Conservation (phyloP, 1,140 invertebrate species). For the Helicoverpa zea region DNA sequence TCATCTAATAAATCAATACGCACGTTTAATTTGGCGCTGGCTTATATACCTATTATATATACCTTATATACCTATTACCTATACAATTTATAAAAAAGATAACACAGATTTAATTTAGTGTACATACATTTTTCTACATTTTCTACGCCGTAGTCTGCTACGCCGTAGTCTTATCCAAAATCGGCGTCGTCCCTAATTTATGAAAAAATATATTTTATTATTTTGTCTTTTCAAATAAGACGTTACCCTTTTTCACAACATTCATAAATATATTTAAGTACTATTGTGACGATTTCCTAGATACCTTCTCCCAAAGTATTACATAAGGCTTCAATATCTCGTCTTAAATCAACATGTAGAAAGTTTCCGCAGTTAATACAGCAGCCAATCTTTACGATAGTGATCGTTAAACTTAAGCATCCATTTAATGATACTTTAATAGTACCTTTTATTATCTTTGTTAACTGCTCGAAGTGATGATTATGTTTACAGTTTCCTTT, state of each 20-base stretch:
- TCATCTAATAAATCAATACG: conserved; percentile 23
- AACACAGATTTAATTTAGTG: too few relatives aligned
- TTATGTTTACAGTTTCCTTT: too few relatives aligned
- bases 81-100: too few relatives aligned
- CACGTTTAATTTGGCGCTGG: conserved; percentile 20
- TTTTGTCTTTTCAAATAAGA: too few relatives aligned
- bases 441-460: conserved; percentile 40
- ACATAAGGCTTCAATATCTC: conserved; percentile 16
- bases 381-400: conserved; percentile 17
- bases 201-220: too few relatives aligned
- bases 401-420: conserved; percentile 44
- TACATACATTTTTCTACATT: too few relatives aligned
- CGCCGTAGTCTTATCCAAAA: too few relatives aligned
- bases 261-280: too few relatives aligned
- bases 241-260: too few relatives aligned
- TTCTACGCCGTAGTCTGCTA: too few relatives aligned
- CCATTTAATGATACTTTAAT: conserved; percentile 26
- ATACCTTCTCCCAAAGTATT: conserved; percentile 11
- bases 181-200: too few relatives aligned
- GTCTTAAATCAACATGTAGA: neutral
- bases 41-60: neutral
- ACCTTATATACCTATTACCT: neutral
- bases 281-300: too few relatives aligned
- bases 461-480: conserved; percentile 3
- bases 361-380: conserved; percentile 4